These are phyloP conservation scores for Zygaena filipendulae DNA, from an alignment of 2,888 invertebrate species.

Conservation along the genomic window DNA sequence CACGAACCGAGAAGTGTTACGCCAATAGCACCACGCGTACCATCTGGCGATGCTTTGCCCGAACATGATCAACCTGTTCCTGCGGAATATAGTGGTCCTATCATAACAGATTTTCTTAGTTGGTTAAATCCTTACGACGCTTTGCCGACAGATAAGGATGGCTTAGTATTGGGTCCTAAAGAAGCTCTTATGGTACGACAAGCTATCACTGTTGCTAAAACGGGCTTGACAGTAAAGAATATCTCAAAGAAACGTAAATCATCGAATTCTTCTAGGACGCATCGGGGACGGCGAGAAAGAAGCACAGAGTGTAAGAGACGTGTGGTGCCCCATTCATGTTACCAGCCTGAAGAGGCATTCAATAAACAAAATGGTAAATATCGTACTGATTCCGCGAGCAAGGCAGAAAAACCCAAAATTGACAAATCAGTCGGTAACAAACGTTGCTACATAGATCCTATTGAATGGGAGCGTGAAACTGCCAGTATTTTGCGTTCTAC, in stretches of 20 bases:
- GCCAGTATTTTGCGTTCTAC: constrained; percentile 63
- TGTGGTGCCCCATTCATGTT: constrained; percentile 53
- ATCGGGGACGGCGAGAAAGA: constrained; percentile 58
- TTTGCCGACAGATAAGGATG: constrained; percentile 44
- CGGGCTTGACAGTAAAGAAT: constrained; percentile 42
- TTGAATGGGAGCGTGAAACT: constrained; percentile 66
- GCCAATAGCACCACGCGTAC: constrained; percentile 31
- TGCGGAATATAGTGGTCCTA: constrained; percentile 71
- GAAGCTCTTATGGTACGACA: constrained; percentile 59
- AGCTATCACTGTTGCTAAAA: constrained; percentile 56
- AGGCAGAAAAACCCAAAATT: constrained; percentile 41
- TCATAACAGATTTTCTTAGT: constrained; percentile 75
- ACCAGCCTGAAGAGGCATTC: constrained; percentile 37
- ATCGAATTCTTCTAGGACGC: constrained; percentile 58
- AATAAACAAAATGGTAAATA: constrained; percentile 36
- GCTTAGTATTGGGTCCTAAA: constrained; percentile 37
- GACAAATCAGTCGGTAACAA: constrained; percentile 64
- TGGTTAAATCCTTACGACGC: constrained; percentile 70
- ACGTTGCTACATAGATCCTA: constrained; percentile 62
- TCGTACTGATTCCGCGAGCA: constrained; percentile 53
- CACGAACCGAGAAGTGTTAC: constrained; percentile 42
- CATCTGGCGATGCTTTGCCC: constrained; percentile 30
- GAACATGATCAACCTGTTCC: constrained; percentile 41
- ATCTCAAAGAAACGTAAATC: constrained; percentile 60
- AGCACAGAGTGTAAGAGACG: constrained; percentile 48